A percentile compares a stretch with the other conserved stretches of the same genome.
phyloP scores from a whole-genome alignment of 2,113 vertebrate genomes.

The Agelaius phoeniceus region DNA sequence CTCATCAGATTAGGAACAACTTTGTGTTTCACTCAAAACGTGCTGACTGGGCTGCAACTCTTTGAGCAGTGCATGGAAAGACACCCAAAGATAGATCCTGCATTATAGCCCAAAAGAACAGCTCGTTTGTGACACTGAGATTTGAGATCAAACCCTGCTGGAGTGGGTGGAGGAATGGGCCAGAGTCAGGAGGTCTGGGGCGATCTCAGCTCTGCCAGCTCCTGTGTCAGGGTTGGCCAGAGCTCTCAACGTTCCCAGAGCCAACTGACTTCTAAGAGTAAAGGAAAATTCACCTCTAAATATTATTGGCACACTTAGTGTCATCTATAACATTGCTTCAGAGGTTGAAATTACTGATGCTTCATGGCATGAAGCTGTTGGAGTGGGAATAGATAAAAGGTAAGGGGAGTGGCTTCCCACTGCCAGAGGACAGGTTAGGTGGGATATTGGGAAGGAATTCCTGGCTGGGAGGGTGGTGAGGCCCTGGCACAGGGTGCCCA shows the following conservation, averaged over 20 bases:
- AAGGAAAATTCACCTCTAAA: background rate
- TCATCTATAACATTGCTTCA: background rate
- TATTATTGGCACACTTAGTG: background rate
- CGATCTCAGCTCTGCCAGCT: background rate
- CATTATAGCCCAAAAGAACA: background rate
- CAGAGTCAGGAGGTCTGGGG: background rate
- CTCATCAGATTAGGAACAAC: background rate
- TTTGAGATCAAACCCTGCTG: background rate
- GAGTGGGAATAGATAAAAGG: background rate
- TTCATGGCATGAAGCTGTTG: rapidly evolving
- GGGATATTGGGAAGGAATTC: background rate
- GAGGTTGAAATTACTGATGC: background rate
- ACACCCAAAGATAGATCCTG: background rate
- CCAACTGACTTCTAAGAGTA: background rate
- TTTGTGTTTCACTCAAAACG: background rate
- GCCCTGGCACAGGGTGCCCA: background rate
- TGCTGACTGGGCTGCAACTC: background rate
- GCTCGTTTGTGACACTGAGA: background rate
- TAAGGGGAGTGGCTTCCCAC: rapidly evolving
- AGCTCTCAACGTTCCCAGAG: background rate
- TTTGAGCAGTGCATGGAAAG: background rate
- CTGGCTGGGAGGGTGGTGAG: rapidly evolving
- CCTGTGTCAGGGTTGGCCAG: background rate
- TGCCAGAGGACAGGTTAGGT: rapidly evolving
- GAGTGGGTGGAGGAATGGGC: background rate